Base-by-base conservation (phyloP, 2,888 invertebrate genomes). In the Andrena bucephala region DNA sequence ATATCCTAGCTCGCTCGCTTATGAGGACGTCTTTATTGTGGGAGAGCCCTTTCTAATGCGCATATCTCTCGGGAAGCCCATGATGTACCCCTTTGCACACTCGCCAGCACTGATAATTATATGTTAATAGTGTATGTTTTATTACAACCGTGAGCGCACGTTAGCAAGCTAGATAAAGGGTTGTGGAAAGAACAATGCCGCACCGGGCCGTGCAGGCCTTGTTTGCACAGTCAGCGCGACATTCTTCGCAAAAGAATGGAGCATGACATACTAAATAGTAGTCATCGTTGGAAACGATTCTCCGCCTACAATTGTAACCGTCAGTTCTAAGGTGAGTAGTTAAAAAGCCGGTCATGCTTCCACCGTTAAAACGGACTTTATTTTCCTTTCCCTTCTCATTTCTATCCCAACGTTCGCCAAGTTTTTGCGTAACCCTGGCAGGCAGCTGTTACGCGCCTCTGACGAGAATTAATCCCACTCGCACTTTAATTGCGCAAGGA, bases 81-180 rank as follows among this genome's bases (percentile, higher is more conserved):
- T 74, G 77, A 81, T 76, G 70, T 60, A 52, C 57, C n/a, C 73
- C 74, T 83, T 72, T 81, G 86, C 73, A 75, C 78, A 69, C 42
- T 71, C 57, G 65, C 63, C 78, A 59, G 75, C 72, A 65, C 82
- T 80, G 67, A 83, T 88, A 88, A 89, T 88, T 88, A 88, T 89
- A 88, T 88, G 88, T 80, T 89, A 87, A 89, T 89, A 83, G 81
- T 78, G 85, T 79, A 81, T 79, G 80, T 73, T 86, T 85, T 89
- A 83, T 84, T 88, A 88, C 88, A 89, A 87, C 79, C 42, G 77
- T 63, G 83, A 73, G 66, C 86, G 83, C 86, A 81, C 83, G 80
- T 80, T 83, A 89, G 87, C 87, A 87, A 84, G 87, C 73, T 81
- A 84, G 78, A 77, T 82, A 84, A 84, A 89, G 89, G 82, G 65